These are phyloP conservation scores for Tenthredo livida DNA, from an alignment of 2,888 invertebrate genomes.

Conservation along the genomic window DNA sequence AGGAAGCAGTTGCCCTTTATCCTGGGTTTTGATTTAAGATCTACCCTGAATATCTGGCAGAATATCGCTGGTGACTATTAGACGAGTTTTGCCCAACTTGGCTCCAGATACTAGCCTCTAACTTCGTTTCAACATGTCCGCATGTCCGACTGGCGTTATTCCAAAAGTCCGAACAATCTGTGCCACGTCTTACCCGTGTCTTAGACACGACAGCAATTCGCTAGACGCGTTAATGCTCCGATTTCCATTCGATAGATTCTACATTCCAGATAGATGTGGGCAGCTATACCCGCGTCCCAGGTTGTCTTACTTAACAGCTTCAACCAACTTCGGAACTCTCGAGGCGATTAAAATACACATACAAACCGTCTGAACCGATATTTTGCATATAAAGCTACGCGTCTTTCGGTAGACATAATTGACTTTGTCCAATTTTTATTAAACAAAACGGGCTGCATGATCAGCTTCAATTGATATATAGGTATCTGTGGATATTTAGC, in stretches of 20 bases:
- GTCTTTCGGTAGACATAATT: no score
- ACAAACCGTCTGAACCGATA: not conserved
- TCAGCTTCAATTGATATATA: not conserved
- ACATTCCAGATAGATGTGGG: not conserved
- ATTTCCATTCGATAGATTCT: conserved; percentile 19
- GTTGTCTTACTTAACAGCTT: not conserved
- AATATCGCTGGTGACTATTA: not conserved
- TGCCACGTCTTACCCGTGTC: conserved; percentile 14
- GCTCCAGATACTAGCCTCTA: conserved; percentile 1
- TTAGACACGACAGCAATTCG: conserved; percentile 13
- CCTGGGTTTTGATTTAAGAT: conserved; percentile 47
- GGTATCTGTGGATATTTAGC: not conserved
- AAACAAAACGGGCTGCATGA: not conserved
- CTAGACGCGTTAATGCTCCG: conserved; percentile 7
- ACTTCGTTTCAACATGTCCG: conserved; percentile 24
- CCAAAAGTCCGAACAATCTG: conserved; percentile 38
- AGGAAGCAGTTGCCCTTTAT: conserved; percentile 49
- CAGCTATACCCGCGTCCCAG: not conserved
- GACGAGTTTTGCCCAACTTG: conserved; percentile 10
- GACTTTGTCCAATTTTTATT: not conserved
- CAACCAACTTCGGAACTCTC: not conserved
- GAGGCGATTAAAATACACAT: not conserved
- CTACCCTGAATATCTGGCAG: conserved; percentile 25
- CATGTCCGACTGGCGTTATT: conserved; percentile 34
- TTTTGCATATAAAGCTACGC: no score